These are phyloP conservation scores for Leptopterna dolabrata DNA, from an alignment of 2,888 invertebrate genomes.

Conservation along the genomic window DNA sequence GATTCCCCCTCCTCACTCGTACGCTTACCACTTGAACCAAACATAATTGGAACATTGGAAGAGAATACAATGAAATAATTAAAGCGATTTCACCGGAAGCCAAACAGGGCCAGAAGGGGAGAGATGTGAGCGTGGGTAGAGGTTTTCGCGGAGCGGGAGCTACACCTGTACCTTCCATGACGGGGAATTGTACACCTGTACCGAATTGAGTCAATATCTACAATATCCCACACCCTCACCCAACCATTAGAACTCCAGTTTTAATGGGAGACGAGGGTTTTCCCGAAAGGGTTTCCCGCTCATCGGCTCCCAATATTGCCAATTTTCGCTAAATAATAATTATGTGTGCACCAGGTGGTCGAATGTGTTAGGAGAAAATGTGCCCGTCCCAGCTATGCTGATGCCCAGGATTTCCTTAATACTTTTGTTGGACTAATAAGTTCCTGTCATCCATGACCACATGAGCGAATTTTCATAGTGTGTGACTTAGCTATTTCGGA, in stretches of 20 bases:
- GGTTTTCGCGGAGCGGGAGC: not conserved
- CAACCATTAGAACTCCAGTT: not conserved
- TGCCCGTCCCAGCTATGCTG: no score
- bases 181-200: not conserved
- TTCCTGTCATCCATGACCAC: no score
- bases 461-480: no score
- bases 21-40: not conserved
- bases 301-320: not conserved
- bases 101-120: not conserved
- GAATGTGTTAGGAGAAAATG: no score
- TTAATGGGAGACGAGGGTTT: not conserved
- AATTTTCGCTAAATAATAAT: not conserved
- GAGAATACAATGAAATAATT: constrained; percentile 22
- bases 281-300: not conserved
- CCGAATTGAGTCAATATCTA: not conserved
- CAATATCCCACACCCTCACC: not conserved
- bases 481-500: no score
- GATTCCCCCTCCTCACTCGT: not conserved
- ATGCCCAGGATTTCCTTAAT: no score
- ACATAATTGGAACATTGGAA: constrained; percentile 8
- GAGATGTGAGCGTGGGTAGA: not conserved
- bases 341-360: no score
- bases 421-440: no score
- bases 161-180: no score
- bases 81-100: not conserved